Evolutionary conservation across 2,113 vertebrate genomes (phyloP).

Genomic region (Rhinopomastus cyanomelas): DNA sequence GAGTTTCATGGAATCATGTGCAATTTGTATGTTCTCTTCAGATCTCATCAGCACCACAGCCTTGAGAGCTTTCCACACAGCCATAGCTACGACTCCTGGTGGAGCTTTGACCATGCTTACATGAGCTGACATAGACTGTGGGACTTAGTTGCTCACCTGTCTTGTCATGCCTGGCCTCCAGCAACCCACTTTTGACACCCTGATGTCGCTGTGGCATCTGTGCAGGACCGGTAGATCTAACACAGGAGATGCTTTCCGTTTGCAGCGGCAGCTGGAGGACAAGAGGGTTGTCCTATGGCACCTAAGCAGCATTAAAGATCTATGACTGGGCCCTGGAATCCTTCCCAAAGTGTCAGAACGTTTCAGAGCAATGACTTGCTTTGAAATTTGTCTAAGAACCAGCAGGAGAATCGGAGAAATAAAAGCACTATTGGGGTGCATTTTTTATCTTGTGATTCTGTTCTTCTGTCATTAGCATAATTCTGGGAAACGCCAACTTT

Average conservation of each 20-base stretch:
- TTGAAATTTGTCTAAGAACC: neutral
- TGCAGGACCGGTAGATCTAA: neutral
- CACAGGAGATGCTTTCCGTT: neutral
- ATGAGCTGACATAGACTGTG: neutral
- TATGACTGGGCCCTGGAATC: neutral
- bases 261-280: neutral
- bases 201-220: neutral
- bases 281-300: neutral
- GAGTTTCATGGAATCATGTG: neutral
- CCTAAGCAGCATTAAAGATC: neutral
- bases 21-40: neutral
- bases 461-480: constrained; percentile 10
- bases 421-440: neutral
- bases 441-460: neutral
- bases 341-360: neutral
- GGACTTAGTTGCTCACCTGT: neutral
- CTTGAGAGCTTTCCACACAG: accelerated
- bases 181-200: neutral
- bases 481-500: constrained; percentile 20
- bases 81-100: neutral
- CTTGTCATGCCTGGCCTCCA: neutral
- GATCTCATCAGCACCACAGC: neutral
- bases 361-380: neutral
- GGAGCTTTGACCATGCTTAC: neutral
- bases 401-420: neutral